These are phyloP conservation scores for Campaea margaritaria DNA, from an alignment of 2,888 invertebrate species.

Conservation along the genomic window DNA sequence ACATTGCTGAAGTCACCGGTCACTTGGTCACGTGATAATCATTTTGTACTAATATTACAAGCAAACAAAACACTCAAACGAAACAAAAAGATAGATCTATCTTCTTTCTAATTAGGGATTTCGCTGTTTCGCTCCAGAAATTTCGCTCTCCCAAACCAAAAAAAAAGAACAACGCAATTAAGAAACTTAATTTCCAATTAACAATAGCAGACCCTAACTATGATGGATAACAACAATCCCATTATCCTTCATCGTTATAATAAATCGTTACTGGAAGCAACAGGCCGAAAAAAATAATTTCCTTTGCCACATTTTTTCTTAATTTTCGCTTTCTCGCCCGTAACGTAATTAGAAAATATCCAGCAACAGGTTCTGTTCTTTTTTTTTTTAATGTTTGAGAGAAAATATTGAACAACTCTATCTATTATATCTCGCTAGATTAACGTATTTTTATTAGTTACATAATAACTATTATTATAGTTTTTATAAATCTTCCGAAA, in stretches of 20 bases:
- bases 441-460: too few species aligned
- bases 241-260: constrained; percentile 18
- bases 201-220: constrained; percentile 29
- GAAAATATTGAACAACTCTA: neutral
- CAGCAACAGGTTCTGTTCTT: constrained; percentile 36
- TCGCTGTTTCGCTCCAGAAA: neutral
- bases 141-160: neutral
- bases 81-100: neutral
- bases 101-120: neutral
- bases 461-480: too few species aligned
- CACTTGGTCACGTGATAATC: too few species aligned
- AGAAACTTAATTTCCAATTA: constrained; percentile 23
- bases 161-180: constrained; percentile 13
- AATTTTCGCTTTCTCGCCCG: constrained; percentile 28
- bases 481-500: neutral
- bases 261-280: constrained; percentile 37
- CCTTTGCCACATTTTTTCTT: constrained; percentile 22
- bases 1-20: too few species aligned
- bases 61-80: neutral
- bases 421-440: too few species aligned
- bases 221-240: constrained; percentile 32
- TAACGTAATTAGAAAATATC: constrained; percentile 38
- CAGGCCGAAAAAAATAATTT: constrained; percentile 34
- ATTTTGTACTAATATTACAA: neutral
- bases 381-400: neutral